These are phyloP conservation scores for Tetramorium bicarinatum DNA, from an alignment of 2,888 invertebrate genomes.

Conservation along the genomic window DNA sequence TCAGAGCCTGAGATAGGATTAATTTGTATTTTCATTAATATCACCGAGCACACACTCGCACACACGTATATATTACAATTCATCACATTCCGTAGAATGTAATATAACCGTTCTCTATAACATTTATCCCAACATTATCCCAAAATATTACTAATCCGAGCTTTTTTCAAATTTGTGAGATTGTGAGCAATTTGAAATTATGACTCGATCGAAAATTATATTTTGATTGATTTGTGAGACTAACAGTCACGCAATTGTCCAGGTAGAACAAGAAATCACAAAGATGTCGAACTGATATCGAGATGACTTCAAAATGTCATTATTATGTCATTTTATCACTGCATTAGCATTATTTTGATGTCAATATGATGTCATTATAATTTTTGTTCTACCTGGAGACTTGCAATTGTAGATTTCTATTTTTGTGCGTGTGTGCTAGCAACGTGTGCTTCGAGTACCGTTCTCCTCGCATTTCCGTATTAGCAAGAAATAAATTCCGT, in stretches of 20 bases:
- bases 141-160: neutral
- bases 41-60: neutral
- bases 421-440: neutral
- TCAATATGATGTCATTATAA: too few species aligned
- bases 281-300: too few species aligned
- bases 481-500: constrained; percentile 31
- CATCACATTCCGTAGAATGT: constrained; percentile 17
- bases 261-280: too few species aligned
- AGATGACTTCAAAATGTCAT: too few species aligned
- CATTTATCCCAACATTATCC: too few species aligned
- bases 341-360: too few species aligned
- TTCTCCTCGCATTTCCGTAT: neutral
- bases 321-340: too few species aligned
- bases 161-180: neutral
- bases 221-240: neutral
- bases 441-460: neutral
- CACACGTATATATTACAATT: neutral
- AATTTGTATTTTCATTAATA: constrained; percentile 43
- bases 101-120: constrained; percentile 10
- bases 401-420: neutral
- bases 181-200: constrained; percentile 7
- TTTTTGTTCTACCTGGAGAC: too few species aligned
- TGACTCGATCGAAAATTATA: constrained; percentile 1
- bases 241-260: neutral
- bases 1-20: neutral